Conservation (phyloP, 2,888 invertebrate species). For the Brachypalpus laphriformis region DNA sequence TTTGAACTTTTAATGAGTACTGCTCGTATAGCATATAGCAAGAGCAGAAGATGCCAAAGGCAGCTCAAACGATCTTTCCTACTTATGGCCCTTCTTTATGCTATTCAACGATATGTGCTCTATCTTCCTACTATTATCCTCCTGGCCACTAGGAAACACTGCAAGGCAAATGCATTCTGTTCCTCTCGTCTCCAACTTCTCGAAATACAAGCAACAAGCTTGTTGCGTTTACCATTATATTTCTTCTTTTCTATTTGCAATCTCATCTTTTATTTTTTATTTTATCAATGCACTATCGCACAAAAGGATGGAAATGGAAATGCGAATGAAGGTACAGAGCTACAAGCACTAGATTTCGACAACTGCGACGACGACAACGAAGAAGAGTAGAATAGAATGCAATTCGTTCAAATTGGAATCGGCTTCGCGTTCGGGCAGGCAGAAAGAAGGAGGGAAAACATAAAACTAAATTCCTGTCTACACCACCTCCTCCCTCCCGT, state of each 20-base stretch:
- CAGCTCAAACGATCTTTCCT: no score
- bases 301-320: conserved; percentile 58
- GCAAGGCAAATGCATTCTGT: background rate
- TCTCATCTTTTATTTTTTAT: conserved; percentile 12
- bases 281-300: conserved; percentile 64
- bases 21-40: no score
- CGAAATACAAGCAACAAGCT: conserved; percentile 54
- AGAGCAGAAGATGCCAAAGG: no score
- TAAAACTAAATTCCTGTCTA: conserved; percentile 66
- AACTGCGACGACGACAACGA: no score
- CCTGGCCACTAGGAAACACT: conserved; percentile 39
- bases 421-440: background rate
- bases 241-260: conserved; percentile 23
- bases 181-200: background rate
- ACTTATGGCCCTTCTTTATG: no score
- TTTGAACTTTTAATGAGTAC: no score
- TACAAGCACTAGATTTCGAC: background rate
- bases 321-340: conserved; percentile 25
- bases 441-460: conserved; percentile 57
- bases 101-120: no score
- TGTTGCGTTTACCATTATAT: conserved; percentile 50
- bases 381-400: conserved; percentile 28
- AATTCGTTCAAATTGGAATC: conserved; percentile 55
- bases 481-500: background rate
- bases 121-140: background rate